phyloP scores from a whole-genome alignment of 2,797 vertebrate genomes.

The Syngnathus acus region DNA sequence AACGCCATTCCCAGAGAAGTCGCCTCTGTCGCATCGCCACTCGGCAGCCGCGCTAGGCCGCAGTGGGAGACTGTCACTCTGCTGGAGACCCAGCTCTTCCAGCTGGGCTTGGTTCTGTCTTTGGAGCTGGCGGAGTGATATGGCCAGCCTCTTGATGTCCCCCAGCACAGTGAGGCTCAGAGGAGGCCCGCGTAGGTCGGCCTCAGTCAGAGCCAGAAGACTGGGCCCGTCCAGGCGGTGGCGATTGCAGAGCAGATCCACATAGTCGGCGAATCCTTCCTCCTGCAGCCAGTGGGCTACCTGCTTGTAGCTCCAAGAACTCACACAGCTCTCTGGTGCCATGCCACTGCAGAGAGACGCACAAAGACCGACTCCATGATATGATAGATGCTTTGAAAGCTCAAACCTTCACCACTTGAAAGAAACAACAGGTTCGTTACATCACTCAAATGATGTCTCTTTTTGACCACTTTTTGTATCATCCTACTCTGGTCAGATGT shows the following conservation, averaged over 20 bases:
- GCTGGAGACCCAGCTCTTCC: slow-evolving; percentile 64
- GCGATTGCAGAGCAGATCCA: slow-evolving; percentile 79
- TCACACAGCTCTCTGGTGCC: slow-evolving; percentile 59
- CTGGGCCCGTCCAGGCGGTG: slow-evolving; percentile 87
- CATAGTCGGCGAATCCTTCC: slow-evolving; percentile 86
- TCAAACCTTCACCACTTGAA: not conserved
- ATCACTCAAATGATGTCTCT: not conserved
- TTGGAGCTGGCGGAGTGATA: slow-evolving; percentile 82
- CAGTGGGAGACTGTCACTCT: slow-evolving; percentile 19
- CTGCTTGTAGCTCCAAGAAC: slow-evolving; percentile 79
- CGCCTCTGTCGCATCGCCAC: slow-evolving; percentile 32
- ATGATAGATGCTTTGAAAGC: not conserved
- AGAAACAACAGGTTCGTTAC: not conserved
- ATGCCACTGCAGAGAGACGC: slow-evolving; percentile 46
- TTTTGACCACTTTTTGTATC: not conserved
- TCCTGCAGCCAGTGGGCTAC: slow-evolving; percentile 85
- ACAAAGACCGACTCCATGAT: not conserved
- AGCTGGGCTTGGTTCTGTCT: slow-evolving; percentile 76
- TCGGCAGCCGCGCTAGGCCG: slow-evolving; percentile 15
- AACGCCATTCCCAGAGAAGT: slow-evolving; percentile 74
- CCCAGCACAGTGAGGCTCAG: slow-evolving; percentile 87
- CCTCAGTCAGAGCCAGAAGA: slow-evolving; percentile 84
- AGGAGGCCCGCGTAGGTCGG: slow-evolving; percentile 86
- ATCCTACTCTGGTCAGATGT: not conserved
- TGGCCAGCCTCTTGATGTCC: slow-evolving; percentile 86